Percentiles rank a stretch among this genome's conserved stretches.
These are phyloP conservation scores for Gymnocypris eckloni DNA, from an alignment of 2,797 vertebrate genomes.

Conservation along the genomic window DNA sequence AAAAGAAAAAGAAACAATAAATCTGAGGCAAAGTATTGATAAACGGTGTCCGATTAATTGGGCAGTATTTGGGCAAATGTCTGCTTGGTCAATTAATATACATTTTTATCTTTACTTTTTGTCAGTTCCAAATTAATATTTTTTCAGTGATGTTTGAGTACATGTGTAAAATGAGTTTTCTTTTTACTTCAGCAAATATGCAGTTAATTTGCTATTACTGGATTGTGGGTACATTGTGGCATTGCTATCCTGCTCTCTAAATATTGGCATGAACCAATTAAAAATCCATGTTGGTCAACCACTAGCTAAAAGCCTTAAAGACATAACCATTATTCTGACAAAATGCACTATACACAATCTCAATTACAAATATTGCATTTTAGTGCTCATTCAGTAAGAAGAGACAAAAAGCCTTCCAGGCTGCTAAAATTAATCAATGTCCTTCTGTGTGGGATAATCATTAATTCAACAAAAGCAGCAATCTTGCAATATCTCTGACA, in stretches of 20 bases:
- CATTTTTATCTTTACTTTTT: no score
- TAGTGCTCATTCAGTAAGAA: not conserved
- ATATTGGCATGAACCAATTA: not conserved
- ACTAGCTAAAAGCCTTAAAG: not conserved
- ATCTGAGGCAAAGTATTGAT: not conserved
- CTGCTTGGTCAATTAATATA: not conserved
- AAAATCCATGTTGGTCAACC: not conserved
- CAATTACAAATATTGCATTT: not conserved
- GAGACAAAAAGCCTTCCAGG: not conserved
- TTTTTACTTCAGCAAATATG: not conserved
- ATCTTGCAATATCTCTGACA: conserved; percentile 31
- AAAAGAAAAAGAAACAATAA: not conserved
- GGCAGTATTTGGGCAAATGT: not conserved
- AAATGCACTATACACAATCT: not conserved
- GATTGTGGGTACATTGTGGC: not conserved
- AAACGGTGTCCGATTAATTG: not conserved
- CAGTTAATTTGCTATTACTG: not conserved
- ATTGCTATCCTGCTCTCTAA: not conserved
- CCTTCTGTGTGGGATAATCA: conserved; percentile 5
- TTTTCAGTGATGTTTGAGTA: not conserved
- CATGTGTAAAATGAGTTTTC: not conserved
- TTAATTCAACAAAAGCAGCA: conserved; percentile 13
- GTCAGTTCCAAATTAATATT: not conserved
- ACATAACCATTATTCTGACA: not conserved
- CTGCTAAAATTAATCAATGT: conserved; percentile 23